These are phyloP conservation scores for Bradypodion ventrale DNA, from an alignment of 2,797 vertebrate species.

Conservation along the genomic window DNA sequence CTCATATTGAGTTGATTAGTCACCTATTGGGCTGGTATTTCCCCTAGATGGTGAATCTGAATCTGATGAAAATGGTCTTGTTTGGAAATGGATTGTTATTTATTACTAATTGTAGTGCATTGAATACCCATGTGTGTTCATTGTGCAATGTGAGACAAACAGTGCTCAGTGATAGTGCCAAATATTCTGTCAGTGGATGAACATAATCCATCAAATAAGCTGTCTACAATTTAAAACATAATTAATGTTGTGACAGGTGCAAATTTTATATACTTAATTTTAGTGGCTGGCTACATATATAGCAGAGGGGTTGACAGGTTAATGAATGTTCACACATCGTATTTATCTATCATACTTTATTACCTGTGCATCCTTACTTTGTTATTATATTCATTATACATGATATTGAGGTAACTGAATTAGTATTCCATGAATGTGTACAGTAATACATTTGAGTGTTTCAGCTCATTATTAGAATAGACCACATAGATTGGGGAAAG, in stretches of 20 bases:
- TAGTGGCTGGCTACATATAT: slow-evolving; percentile 41
- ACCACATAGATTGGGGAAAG: not conserved
- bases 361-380: slow-evolving; percentile 11
- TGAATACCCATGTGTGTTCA: not conserved
- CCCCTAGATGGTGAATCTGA: too few species aligned
- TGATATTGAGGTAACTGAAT: not conserved
- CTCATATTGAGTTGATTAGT: too few species aligned
- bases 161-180: slow-evolving; percentile 10
- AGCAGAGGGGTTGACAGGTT: slow-evolving; percentile 8
- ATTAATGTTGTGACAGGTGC: slow-evolving; percentile 42
- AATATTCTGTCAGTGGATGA: slow-evolving; percentile 21
- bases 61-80: too few species aligned
- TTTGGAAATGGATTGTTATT: too few species aligned
- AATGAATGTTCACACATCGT: slow-evolving; percentile 11
- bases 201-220: slow-evolving; percentile 31
- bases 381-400: slow-evolving; percentile 23
- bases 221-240: not conserved
- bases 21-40: too few species aligned
- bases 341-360: not conserved
- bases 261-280: slow-evolving; percentile 39
- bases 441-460: not conserved
- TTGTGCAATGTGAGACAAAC: not conserved
- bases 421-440: not conserved
- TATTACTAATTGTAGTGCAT: too few species aligned
- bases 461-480: slow-evolving; percentile 1